Evolutionary conservation across 2,888 invertebrate genomes (phyloP).

Genomic region (Drosophila nigricruria): DNA sequence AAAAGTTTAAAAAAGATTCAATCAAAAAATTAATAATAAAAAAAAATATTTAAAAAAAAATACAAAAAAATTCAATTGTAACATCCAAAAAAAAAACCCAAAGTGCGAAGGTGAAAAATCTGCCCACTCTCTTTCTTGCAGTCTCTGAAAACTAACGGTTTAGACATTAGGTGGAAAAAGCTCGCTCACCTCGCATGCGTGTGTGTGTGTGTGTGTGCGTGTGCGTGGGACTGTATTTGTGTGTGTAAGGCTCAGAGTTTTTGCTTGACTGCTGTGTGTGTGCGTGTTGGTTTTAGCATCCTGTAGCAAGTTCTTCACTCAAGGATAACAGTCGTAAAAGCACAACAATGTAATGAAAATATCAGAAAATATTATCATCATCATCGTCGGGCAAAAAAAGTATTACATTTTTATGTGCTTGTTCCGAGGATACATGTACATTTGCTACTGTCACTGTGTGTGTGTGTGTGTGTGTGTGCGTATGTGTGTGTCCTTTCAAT

Average conservation of each 20-base stretch:
- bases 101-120: constrained; percentile 79
- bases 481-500: constrained; percentile 31
- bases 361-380: constrained; percentile 79
- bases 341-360: constrained; percentile 81
- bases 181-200: constrained; percentile 73
- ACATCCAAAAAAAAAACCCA: constrained; percentile 33
- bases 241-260: constrained; percentile 31
- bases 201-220: constrained; percentile 35
- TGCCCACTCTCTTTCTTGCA: constrained; percentile 53
- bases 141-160: constrained; percentile 68
- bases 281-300: constrained; percentile 67
- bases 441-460: constrained; percentile 22
- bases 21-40: constrained; percentile 25
- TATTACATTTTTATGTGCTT: constrained; percentile 70
- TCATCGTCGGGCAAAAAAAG: constrained; percentile 60
- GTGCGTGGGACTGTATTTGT: constrained; percentile 35
- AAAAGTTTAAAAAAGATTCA: constrained; percentile 17
- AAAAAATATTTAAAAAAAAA: constrained; percentile 43
- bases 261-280: constrained; percentile 43
- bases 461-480: constrained; percentile 21
- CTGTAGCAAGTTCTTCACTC: constrained; percentile 80
- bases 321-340: constrained; percentile 82
- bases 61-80: constrained; percentile 42
- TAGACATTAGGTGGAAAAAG: constrained; percentile 73
- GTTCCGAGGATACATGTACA: constrained; percentile 39